A percentile compares a stretch with the other conserved stretches of the same genome.
phyloP scores from a whole-genome alignment of 2,797 vertebrate genomes.

The Megaceryle alcyon region DNA sequence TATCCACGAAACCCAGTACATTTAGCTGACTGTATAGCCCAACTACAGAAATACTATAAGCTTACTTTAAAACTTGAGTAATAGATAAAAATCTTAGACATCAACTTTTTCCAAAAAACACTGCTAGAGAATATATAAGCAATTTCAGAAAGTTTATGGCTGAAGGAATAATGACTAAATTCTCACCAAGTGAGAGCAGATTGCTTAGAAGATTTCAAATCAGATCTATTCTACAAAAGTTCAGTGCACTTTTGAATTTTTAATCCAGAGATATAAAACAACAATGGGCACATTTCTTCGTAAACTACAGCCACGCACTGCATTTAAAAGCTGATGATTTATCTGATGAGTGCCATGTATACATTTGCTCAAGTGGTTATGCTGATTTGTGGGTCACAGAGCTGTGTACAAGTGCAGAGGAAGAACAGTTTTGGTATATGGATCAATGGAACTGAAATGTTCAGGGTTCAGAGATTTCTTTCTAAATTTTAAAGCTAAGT shows the following conservation, averaged over 20 bases:
- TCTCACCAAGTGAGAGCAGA: background rate
- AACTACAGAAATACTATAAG: background rate
- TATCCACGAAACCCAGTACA: background rate
- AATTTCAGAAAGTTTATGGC: background rate
- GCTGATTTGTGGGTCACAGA: background rate
- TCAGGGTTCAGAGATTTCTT: background rate
- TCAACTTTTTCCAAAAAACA: background rate
- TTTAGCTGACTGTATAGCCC: background rate
- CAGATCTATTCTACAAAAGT: background rate
- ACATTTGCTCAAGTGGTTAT: background rate
- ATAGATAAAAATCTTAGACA: background rate
- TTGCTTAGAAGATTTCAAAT: conserved; percentile 28
- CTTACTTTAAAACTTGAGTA: background rate
- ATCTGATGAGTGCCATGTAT: background rate
- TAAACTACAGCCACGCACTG: background rate
- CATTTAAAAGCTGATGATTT: background rate
- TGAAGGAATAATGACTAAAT: conserved; percentile 1
- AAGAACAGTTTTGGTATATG: background rate
- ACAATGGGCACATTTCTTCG: background rate
- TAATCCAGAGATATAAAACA: background rate
- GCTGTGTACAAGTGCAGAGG: accelerated
- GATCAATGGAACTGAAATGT: background rate
- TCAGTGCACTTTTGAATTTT: background rate
- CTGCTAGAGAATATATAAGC: background rate
- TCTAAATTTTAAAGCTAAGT: background rate